These are phyloP conservation scores for Ormyrus labotus DNA, from an alignment of 2,888 invertebrate species.

Conservation along the genomic window DNA sequence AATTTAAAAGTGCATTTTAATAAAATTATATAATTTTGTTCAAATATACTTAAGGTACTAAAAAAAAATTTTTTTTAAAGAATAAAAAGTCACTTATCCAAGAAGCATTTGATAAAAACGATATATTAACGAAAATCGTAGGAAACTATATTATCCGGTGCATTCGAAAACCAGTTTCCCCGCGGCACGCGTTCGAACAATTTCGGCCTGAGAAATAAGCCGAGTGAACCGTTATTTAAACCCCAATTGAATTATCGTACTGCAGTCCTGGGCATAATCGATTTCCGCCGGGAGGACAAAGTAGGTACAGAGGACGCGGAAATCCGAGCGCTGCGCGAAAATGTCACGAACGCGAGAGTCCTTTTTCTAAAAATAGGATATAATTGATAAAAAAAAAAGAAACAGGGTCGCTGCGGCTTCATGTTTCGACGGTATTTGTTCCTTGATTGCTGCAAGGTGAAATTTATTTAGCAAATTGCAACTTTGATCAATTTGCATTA, in stretches of 20 bases:
- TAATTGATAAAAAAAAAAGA: neutral
- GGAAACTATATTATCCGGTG: too few relatives aligned
- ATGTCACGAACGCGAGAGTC: neutral
- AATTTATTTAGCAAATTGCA: too few relatives aligned
- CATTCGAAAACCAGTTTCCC: neutral
- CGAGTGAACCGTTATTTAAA: slow-evolving; percentile 23
- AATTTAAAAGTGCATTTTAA: too few relatives aligned
- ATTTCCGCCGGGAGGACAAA: slow-evolving; percentile 31
- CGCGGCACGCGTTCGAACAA: neutral
- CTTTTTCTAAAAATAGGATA: slow-evolving; percentile 28
- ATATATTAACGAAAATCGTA: too few relatives aligned
- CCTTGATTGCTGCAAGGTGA: too few relatives aligned
- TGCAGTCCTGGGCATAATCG: slow-evolving; percentile 35
- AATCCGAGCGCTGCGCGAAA: slow-evolving; percentile 19
- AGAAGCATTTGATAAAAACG: too few relatives aligned
- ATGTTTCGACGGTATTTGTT: neutral
- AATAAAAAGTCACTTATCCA: too few relatives aligned
- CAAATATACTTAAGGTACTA: too few relatives aligned
- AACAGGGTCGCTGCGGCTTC: neutral
- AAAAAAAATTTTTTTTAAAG: too few relatives aligned
- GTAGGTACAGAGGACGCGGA: neutral
- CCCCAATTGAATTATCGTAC: slow-evolving; percentile 30
- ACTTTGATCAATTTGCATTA: too few relatives aligned
- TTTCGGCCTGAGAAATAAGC: slow-evolving; percentile 20
- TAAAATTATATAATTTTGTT: too few relatives aligned